phyloP scores from a whole-genome alignment of 2,113 vertebrate species.

The Gadus chalcogrammus region DNA sequence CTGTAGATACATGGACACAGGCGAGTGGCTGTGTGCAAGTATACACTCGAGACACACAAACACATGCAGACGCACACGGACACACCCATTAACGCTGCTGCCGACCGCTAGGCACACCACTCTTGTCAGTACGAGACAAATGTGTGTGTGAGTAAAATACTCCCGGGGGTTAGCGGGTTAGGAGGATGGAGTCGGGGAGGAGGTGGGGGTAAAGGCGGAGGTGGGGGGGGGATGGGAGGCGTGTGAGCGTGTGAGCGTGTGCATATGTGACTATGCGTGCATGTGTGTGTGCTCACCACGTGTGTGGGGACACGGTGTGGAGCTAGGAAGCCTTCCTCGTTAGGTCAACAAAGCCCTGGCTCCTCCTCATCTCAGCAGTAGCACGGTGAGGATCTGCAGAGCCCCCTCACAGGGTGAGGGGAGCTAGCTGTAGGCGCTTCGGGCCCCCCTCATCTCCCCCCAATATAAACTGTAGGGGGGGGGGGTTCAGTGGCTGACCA shows the following conservation, averaged over 20 bases:
- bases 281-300: neutral
- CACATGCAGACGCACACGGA: too few relatives aligned
- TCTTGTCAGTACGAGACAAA: constrained; percentile 72
- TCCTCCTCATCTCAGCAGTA: neutral
- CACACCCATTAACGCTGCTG: too few relatives aligned
- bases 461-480: constrained; percentile 42
- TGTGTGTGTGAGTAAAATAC: constrained; percentile 67
- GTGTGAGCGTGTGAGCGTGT: neutral
- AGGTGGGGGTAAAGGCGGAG: neutral
- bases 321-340: too few relatives aligned
- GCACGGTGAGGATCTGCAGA: neutral
- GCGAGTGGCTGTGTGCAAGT: too few relatives aligned
- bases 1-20: too few relatives aligned
- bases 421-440: too few relatives aligned
- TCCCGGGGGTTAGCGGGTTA: constrained; percentile 48
- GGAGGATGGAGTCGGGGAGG: constrained; percentile 11
- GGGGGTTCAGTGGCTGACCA: constrained; percentile 52
- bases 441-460: neutral
- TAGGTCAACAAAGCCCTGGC: neutral
- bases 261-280: neutral
- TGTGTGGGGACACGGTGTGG: too few relatives aligned
- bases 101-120: neutral
- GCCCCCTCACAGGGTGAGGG: too few relatives aligned
- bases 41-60: too few relatives aligned
- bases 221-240: neutral